Percentiles rank a stretch among this genome's conserved stretches.
phyloP scores from a whole-genome alignment of 2,113 vertebrate genomes.

The Egretta garzetta region DNA sequence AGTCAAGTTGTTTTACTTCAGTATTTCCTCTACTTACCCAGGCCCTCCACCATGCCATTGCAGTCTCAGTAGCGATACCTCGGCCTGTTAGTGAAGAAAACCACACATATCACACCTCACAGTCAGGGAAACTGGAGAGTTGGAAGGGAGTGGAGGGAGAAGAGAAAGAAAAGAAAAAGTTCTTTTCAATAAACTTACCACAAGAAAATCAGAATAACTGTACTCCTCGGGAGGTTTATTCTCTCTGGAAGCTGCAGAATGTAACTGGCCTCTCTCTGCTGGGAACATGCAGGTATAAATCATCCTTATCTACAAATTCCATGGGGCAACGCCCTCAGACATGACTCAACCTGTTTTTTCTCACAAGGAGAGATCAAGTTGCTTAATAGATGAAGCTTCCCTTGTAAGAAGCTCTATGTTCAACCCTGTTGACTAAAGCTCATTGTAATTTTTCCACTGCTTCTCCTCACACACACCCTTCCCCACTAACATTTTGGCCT shows the following conservation, averaged over 20 bases:
- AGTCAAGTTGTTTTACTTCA: background rate
- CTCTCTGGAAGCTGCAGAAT: background rate
- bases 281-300: background rate
- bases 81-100: slow-evolving; percentile 8
- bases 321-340: slow-evolving; percentile 12
- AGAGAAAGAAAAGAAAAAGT: background rate
- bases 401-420: background rate
- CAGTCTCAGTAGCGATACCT: background rate
- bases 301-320: slow-evolving; percentile 8
- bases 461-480: background rate
- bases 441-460: slow-evolving; percentile 21
- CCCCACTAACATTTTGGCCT: background rate
- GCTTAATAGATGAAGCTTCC: background rate
- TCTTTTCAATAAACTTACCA: slow-evolving; percentile 24
- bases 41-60: slow-evolving; percentile 67
- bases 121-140: background rate
- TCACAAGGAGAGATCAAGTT: slow-evolving; percentile 3
- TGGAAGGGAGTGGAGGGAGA: background rate
- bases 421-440: slow-evolving; percentile 10
- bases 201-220: slow-evolving; percentile 34
- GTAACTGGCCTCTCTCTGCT: slow-evolving; percentile 25
- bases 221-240: background rate
- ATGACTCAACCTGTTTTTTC: slow-evolving; percentile 52
- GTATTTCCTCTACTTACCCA: slow-evolving; percentile 50
- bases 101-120: background rate